Evolutionary conservation across 2,888 invertebrate genomes (phyloP), one percentile per base, ranked within the genome.

Genomic region (Trypoxylon attenuatum): DNA sequence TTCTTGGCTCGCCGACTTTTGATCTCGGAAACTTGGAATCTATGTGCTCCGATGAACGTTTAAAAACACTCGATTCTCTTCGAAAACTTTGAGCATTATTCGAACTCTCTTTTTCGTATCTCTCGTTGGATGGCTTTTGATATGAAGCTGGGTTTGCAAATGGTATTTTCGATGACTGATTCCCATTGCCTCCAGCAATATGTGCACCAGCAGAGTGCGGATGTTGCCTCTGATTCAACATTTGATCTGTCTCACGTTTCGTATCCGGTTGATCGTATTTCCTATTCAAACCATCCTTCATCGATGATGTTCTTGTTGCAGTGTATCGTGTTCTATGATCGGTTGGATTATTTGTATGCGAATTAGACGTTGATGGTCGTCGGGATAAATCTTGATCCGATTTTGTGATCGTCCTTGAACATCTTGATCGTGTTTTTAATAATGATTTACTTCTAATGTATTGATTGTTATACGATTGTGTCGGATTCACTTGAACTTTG

Each of bases 51-150:
- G 58, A 42, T 5, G 66, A 60, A 39, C 60, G 55, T 18, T 60
- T 59, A n/a, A 49, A 68, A 23, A 57, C 38, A 2, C 57, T 61
- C 23, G 61, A 21, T n/a, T 69, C 67, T 41, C 38, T 68, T 16
- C 43, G 66, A 27, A 50, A 56, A 22, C 49, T 23, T 22, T 65
- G 68, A 27, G 55, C 66, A 15, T 60, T 66, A 43, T 33, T 59
- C 2, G 15, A 2, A 52, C 23, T 53, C 10, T 33, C 33, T 33
- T 13, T 33, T 13, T 33, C 33, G 33, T 33, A 33, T 43, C 41
- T 60, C 1, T 60, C 56, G 3, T 5, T 41, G 10, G 2, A 27
- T 6, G 4, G 38, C 29, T 25, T 68, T 15, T 16, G 2, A 13
- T 33, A 21, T n/a, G 43, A 10, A 4, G 19, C 16, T 10, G n/a